phyloP scores from a whole-genome alignment of 35 echinoderm and acorn worm species.

The Lytechinus pictus region DNA sequence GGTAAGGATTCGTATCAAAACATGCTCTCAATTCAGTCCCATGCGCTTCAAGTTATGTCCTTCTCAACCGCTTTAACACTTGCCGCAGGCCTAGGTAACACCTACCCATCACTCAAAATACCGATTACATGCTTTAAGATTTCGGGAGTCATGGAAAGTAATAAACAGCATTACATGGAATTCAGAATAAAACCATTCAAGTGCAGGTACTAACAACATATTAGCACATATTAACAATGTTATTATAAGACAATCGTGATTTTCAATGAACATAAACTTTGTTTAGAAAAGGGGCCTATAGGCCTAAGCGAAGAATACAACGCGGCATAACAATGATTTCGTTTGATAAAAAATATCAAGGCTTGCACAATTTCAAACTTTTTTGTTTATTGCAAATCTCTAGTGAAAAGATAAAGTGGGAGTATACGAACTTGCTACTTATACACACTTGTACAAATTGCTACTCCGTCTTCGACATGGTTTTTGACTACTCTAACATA shows the following conservation, averaged over 20 bases:
- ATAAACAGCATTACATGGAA: neutral
- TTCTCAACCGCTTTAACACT: neutral
- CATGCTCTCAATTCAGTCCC: neutral
- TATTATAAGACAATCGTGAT: neutral
- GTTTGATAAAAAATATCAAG: no score
- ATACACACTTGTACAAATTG: no score
- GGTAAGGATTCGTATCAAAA: neutral
- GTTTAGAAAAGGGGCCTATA: no score
- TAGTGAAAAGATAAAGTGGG: no score
- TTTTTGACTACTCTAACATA: no score
- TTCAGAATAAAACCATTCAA: neutral
- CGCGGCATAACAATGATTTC: neutral
- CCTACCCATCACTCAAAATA: neutral
- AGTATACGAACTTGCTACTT: no score
- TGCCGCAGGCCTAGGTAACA: neutral
- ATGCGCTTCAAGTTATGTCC: neutral
- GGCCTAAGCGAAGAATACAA: neutral
- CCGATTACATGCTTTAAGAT: neutral
- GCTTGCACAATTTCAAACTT: no score
- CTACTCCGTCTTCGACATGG: no score
- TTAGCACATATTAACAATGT: no score
- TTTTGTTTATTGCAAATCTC: no score
- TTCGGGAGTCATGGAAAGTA: neutral
- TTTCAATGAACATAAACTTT: no score
- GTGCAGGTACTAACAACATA: neutral